These are phyloP conservation scores for Xyrichtys novacula DNA, from an alignment of 2,797 vertebrate genomes.

Conservation along the genomic window DNA sequence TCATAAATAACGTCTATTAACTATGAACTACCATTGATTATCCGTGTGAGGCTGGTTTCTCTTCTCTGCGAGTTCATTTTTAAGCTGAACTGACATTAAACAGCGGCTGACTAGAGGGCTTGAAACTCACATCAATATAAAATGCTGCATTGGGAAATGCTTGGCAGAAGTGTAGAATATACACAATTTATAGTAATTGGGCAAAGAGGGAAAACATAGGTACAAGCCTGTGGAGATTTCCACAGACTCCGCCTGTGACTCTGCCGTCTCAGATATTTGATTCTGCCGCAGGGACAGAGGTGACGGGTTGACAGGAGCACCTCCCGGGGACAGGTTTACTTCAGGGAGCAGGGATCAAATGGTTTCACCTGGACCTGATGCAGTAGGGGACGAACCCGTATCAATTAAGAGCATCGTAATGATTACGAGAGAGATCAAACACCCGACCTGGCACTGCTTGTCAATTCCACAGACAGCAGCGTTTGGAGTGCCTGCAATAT, in stretches of 20 bases:
- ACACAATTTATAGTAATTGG: slow-evolving; percentile 23
- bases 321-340: slow-evolving; percentile 45
- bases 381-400: slow-evolving; percentile 54
- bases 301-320: slow-evolving; percentile 28
- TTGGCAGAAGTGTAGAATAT: slow-evolving; percentile 22
- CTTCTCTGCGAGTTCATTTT: slow-evolving; percentile 32
- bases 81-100: slow-evolving; percentile 27
- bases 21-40: background rate
- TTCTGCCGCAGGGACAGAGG: slow-evolving; percentile 38
- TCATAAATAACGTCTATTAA: slow-evolving; percentile 20
- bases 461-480: slow-evolving; percentile 65
- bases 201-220: slow-evolving; percentile 24
- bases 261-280: slow-evolving; percentile 35
- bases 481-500: slow-evolving; percentile 55
- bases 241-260: slow-evolving; percentile 13
- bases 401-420: slow-evolving; percentile 65
- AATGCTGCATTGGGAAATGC: slow-evolving; percentile 39
- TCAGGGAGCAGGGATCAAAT: slow-evolving; percentile 51
- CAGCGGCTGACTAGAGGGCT: slow-evolving; percentile 6
- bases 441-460: slow-evolving; percentile 54
- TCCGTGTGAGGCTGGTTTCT: slow-evolving; percentile 15
- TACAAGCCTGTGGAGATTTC: slow-evolving; percentile 1
- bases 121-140: slow-evolving; percentile 26
- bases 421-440: slow-evolving; percentile 72
- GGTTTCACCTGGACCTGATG: slow-evolving; percentile 46